These are phyloP conservation scores for Lytechinus variegatus DNA, from an alignment of 35 echinoderm and acorn worm genomes.

Conservation along the genomic window DNA sequence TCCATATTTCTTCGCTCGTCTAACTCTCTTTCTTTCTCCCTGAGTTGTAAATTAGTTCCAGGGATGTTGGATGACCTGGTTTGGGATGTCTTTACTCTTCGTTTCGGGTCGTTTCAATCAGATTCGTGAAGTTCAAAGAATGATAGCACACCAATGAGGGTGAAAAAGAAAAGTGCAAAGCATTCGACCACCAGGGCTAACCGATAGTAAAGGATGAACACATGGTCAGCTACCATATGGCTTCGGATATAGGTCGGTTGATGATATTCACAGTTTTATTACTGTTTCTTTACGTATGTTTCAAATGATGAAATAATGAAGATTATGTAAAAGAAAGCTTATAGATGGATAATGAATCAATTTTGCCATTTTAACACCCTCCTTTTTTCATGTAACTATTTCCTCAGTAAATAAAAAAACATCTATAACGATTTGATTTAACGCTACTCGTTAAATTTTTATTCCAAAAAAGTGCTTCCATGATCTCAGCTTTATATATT, in stretches of 20 bases:
- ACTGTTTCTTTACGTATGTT: neutral
- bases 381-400: no score
- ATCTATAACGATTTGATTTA: no score
- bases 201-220: neutral
- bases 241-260: neutral
- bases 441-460: no score
- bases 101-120: neutral
- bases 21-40: neutral
- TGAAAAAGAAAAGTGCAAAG: neutral
- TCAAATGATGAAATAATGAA: neutral
- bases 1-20: neutral
- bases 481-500: no score
- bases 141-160: neutral
- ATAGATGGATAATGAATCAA: neutral
- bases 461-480: no score
- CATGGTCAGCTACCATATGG: neutral
- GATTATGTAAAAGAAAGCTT: neutral
- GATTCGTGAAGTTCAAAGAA: constrained; percentile 11
- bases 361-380: neutral
- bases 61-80: neutral
- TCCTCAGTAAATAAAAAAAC: no score
- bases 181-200: neutral
- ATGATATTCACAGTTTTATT: neutral
- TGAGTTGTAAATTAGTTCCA: neutral
- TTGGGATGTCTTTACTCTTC: neutral